These are phyloP conservation scores for Hippocampus mohnikei DNA, from an alignment of 2,113 vertebrate species.

Conservation along the genomic window DNA sequence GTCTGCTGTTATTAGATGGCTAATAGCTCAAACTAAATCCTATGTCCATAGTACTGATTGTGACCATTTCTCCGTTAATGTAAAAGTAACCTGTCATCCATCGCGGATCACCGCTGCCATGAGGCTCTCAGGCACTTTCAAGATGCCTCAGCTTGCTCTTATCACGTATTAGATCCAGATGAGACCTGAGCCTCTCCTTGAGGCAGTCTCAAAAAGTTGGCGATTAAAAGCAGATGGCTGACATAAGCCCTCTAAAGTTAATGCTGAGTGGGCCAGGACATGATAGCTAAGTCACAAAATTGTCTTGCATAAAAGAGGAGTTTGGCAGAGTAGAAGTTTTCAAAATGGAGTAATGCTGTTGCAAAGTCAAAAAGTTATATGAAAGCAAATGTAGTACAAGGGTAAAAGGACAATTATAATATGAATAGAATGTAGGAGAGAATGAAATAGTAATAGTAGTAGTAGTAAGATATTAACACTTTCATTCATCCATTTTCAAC, in stretches of 20 bases:
- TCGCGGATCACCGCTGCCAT: constrained; percentile 29
- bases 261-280: constrained; percentile 10
- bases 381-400: not conserved
- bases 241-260: constrained; percentile 4
- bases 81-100: constrained; percentile 20
- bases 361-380: constrained; percentile 7
- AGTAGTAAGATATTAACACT: not conserved
- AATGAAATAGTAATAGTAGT: not conserved
- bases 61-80: constrained; percentile 8
- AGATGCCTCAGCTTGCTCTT: constrained; percentile 60
- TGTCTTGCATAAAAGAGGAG: constrained; percentile 44
- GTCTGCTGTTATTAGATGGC: constrained; percentile 5
- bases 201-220: constrained; percentile 39
- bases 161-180: constrained; percentile 68
- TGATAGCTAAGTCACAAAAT: constrained; percentile 32
- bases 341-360: constrained; percentile 19
- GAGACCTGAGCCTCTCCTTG: constrained; percentile 40
- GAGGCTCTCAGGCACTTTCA: constrained; percentile 34
- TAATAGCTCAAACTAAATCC: not conserved
- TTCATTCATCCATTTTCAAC: not conserved
- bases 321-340: constrained; percentile 23
- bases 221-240: constrained; percentile 63
- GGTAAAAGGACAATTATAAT: not conserved
- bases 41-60: not conserved
- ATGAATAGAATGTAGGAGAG: not conserved